Percentiles rank a stretch among this genome's conserved stretches.
Conservation (phyloP, 1,140 invertebrate species). For the Drosophila cardini region DNA sequence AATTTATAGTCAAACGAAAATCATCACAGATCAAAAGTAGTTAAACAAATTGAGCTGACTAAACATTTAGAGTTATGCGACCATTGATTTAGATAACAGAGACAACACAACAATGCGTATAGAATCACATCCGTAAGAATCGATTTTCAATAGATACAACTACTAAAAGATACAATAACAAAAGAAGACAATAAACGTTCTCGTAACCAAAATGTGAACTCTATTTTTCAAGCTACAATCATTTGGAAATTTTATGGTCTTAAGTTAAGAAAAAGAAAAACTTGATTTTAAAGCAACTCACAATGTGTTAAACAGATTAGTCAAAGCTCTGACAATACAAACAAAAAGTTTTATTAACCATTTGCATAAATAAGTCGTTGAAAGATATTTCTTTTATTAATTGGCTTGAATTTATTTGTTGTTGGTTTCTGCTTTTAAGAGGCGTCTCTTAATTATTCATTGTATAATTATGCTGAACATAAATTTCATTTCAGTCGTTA, state of each 20-base stretch:
- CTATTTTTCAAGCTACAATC: conserved; percentile 47
- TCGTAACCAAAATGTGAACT: conserved; percentile 27
- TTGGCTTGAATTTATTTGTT: conserved; percentile 69
- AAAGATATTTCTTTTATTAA: conserved; percentile 63
- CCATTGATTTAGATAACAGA: conserved; percentile 20
- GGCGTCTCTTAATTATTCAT: conserved; percentile 66
- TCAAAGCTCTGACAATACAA: conserved; percentile 24
- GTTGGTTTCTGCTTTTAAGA: conserved; percentile 22
- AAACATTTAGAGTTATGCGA: conserved; percentile 19
- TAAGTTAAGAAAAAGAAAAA: conserved; percentile 8
- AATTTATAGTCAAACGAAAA: conserved; percentile 2
- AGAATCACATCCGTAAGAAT: not conserved
- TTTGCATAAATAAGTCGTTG: conserved; percentile 69
- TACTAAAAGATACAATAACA: not conserved
- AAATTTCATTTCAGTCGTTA: conserved; percentile 25
- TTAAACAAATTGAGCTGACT: conserved; percentile 36
- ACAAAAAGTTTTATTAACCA: conserved; percentile 70
- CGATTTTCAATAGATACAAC: not conserved
- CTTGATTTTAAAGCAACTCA: conserved; percentile 20
- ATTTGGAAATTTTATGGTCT: conserved; percentile 48
- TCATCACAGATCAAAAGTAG: conserved; percentile 22
- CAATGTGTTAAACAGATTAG: conserved; percentile 74
- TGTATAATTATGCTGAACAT: conserved; percentile 43
- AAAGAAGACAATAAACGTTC: conserved; percentile 11
- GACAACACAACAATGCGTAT: conserved; percentile 1